Evolutionary conservation across 2,113 vertebrate species (phyloP).

Genomic region (Chaetura pelagica): DNA sequence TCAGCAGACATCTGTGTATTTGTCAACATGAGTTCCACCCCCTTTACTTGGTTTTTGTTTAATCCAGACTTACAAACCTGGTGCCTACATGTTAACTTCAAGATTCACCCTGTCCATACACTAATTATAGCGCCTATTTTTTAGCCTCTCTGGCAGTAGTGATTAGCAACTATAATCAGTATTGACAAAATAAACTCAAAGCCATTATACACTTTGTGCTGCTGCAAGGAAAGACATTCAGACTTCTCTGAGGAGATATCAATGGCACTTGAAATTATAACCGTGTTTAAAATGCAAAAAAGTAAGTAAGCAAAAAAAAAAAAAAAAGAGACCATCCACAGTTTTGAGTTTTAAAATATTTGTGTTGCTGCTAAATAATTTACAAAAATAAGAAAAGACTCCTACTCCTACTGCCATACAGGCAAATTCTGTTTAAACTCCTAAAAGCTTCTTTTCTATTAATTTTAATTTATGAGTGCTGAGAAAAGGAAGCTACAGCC

Average conservation of each 20-base stretch:
- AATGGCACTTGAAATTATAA: slow-evolving; percentile 8
- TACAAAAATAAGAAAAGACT: slow-evolving; percentile 17
- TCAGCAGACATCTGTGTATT: not conserved
- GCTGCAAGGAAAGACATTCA: not conserved
- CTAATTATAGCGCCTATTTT: not conserved
- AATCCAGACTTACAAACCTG: not conserved
- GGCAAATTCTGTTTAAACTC: slow-evolving; percentile 46
- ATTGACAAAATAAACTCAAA: not conserved
- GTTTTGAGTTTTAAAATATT: slow-evolving; percentile 47
- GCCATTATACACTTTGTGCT: not conserved
- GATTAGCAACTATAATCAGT: not conserved
- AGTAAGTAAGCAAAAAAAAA: not conserved
- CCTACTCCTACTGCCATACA: not conserved
- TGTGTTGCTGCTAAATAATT: slow-evolving; percentile 53
- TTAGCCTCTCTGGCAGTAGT: not conserved
- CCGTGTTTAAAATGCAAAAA: slow-evolving; percentile 31
- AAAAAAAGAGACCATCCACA: not conserved
- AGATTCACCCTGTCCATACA: not conserved
- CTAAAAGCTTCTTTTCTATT: slow-evolving; percentile 60
- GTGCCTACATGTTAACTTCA: not conserved
- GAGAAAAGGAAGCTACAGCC: slow-evolving; percentile 24
- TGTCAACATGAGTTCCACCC: not conserved
- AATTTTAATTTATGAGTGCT: slow-evolving; percentile 60
- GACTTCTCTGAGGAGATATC: not conserved
- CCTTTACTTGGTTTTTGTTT: not conserved